Evolutionary conservation across 2,797 vertebrate genomes (phyloP).

Genomic region (Melanotaenia parkinsoni): DNA sequence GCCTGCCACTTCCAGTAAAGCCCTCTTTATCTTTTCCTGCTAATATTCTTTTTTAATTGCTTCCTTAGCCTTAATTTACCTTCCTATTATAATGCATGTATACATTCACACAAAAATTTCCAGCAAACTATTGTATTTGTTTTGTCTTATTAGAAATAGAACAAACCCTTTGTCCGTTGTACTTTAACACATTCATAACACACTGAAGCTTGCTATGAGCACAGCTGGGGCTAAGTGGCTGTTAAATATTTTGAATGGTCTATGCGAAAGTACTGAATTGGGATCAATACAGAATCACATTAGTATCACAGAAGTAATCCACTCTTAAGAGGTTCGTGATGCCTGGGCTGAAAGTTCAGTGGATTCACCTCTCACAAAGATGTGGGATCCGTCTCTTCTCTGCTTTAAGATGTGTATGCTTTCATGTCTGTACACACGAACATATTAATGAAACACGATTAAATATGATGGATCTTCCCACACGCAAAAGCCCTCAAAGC

Average conservation of each 20-base stretch:
- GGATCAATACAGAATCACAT: constrained; percentile 5
- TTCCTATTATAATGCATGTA: constrained; percentile 43
- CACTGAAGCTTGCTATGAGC: not conserved
- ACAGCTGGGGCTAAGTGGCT: not conserved
- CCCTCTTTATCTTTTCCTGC: constrained; percentile 42
- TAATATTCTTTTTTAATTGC: constrained; percentile 65
- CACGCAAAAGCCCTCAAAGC: constrained; percentile 55
- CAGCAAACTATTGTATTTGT: not conserved
- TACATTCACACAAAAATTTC: constrained; percentile 34
- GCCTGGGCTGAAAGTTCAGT: constrained; percentile 17
- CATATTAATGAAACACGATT: constrained; percentile 59
- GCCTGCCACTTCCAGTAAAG: constrained; percentile 48
- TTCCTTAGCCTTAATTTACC: constrained; percentile 40
- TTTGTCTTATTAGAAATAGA: not conserved
- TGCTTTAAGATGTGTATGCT: constrained; percentile 1
- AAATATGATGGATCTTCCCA: constrained; percentile 58
- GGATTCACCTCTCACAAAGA: constrained; percentile 11
- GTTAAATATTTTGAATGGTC: not conserved
- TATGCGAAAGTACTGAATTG: constrained; percentile 4
- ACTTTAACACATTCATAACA: not conserved
- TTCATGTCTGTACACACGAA: constrained; percentile 21
- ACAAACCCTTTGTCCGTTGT: not conserved
- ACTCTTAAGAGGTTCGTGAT: constrained; percentile 7
- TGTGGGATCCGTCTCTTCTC: not conserved
- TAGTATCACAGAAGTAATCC: constrained; percentile 1